phyloP scores from a whole-genome alignment of 1,140 invertebrate genomes.

The Aradophagus sp. region DNA sequence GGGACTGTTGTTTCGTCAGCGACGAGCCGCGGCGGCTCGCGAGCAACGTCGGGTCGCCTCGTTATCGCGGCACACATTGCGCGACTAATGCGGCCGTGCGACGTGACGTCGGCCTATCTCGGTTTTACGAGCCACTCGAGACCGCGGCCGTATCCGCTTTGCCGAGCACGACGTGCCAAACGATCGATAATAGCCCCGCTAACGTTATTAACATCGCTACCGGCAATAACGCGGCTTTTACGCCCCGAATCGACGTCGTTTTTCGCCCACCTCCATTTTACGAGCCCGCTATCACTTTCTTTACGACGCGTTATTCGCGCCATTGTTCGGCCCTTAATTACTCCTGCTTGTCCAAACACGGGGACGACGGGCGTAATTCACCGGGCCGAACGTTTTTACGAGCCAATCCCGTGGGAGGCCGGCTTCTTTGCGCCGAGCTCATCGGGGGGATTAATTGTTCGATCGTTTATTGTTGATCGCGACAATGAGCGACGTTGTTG shows the following conservation, averaged over 20 bases:
- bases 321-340: constrained; percentile 12
- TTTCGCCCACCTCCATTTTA: constrained; percentile 18
- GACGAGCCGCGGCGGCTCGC: constrained; percentile 16
- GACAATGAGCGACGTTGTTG: not conserved
- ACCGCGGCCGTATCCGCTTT: constrained; percentile 63
- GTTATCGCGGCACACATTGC: constrained; percentile 31
- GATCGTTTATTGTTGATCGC: constrained; percentile 11
- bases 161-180: constrained; percentile 66
- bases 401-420: constrained; percentile 4
- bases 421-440: not conserved
- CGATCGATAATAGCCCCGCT: constrained; percentile 69
- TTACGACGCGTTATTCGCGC: constrained; percentile 5
- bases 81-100: constrained; percentile 27
- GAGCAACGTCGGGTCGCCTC: constrained; percentile 7
- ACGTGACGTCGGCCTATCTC: constrained; percentile 45
- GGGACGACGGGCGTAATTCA: constrained; percentile 15
- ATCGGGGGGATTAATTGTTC: constrained; percentile 10
- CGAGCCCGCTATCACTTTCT: constrained; percentile 10
- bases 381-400: constrained; percentile 13
- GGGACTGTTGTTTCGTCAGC: constrained; percentile 35
- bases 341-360: not conserved
- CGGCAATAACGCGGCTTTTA: constrained; percentile 67
- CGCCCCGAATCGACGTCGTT: constrained; percentile 36
- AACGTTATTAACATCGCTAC: constrained; percentile 46
- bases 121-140: constrained; percentile 58